phyloP scores from a whole-genome alignment of 2,113 vertebrate species.

The Ceuthmochares aereus region DNA sequence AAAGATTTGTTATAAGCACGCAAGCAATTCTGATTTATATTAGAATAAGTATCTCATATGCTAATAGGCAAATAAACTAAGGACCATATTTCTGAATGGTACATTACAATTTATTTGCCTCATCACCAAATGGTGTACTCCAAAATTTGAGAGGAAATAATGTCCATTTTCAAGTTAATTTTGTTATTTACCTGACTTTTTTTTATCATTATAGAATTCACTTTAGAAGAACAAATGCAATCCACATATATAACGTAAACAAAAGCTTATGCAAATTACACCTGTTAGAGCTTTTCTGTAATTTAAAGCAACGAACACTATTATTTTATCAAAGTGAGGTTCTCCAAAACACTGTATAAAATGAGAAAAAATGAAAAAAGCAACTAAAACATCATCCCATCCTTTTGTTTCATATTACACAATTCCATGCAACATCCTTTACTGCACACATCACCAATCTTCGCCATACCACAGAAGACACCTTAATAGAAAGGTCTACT shows the following conservation, averaged over 20 bases:
- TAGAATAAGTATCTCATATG: not conserved
- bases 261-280: not conserved
- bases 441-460: not conserved
- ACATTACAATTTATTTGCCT: not conserved
- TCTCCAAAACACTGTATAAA: not conserved
- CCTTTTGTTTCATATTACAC: not conserved
- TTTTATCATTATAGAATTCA: not conserved
- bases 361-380: not conserved
- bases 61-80: not conserved
- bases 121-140: not conserved
- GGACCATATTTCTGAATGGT: not conserved
- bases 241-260: not conserved
- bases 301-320: not conserved
- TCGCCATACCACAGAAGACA: not conserved
- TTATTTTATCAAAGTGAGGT: not conserved
- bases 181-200: not conserved
- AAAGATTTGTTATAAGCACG: not conserved
- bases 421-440: not conserved
- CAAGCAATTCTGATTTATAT: not conserved
- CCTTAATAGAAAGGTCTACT: not conserved
- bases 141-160: not conserved
- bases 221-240: not conserved
- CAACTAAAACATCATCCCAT: not conserved
- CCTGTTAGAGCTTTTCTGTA: not conserved
- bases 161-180: not conserved